A percentile compares a stretch with the other conserved stretches of the same genome.
phyloP scores from a whole-genome alignment of 1,140 invertebrate species.

The Yoshiicerus persimilis region DNA sequence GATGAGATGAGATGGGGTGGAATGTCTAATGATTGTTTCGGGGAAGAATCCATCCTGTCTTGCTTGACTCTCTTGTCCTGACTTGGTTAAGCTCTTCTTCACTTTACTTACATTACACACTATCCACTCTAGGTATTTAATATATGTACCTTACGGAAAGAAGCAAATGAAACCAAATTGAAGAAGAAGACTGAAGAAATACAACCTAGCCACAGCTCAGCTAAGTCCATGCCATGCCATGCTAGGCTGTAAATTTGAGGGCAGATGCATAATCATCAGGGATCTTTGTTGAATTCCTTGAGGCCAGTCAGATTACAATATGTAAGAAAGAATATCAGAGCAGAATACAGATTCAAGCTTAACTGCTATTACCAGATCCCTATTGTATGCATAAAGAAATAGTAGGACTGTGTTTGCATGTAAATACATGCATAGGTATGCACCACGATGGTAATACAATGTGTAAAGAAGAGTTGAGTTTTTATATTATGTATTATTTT shows the following conservation, averaged over 20 bases:
- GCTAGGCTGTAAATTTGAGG: slow-evolving; percentile 25
- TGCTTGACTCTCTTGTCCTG: background rate
- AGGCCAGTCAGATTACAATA: slow-evolving; percentile 4
- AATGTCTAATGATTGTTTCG: slow-evolving; percentile 31
- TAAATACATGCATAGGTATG: background rate
- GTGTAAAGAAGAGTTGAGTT: background rate
- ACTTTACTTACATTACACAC: background rate
- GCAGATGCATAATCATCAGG: slow-evolving; percentile 30
- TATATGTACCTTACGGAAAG: background rate
- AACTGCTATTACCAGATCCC: no score
- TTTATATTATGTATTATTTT: background rate
- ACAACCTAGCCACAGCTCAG: background rate
- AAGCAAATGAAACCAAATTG: background rate
- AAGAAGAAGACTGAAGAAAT: background rate
- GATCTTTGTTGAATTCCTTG: slow-evolving; percentile 28
- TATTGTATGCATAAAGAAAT: no score
- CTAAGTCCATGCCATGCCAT: background rate
- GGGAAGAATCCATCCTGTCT: slow-evolving; percentile 13
- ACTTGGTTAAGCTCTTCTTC: background rate
- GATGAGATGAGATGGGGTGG: slow-evolving; percentile 29
- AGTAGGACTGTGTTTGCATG: no score
- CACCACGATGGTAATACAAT: background rate
- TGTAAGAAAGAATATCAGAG: background rate
- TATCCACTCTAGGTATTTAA: background rate
- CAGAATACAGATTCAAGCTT: background rate